phyloP scores from a whole-genome alignment of 2,888 invertebrate species.

The Galeopsomyia nigrocyanea region DNA sequence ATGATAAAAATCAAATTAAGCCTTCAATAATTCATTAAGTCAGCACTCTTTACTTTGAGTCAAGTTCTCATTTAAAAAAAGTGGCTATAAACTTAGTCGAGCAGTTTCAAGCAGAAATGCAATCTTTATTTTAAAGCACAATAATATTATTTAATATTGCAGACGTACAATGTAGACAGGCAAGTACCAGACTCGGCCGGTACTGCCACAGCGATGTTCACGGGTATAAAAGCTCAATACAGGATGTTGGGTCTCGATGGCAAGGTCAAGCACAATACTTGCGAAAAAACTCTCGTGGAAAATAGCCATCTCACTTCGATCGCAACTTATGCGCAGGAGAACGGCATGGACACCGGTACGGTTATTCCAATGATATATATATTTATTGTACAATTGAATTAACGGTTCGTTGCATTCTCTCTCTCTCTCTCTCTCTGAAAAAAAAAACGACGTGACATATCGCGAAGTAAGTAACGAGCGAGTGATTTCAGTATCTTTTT shows the following conservation, averaged over 20 bases:
- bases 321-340: conserved; percentile 74
- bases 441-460: conserved; percentile 1
- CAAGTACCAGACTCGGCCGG: conserved; percentile 81
- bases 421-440: no score
- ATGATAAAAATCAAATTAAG: no score
- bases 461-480: background rate
- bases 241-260: conserved; percentile 72
- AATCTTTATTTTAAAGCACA: conserved; percentile 12
- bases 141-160: background rate
- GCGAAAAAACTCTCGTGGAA: conserved; percentile 65
- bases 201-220: conserved; percentile 78
- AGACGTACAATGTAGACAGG: conserved; percentile 80
- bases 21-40: no score
- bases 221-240: conserved; percentile 75
- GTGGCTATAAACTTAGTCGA: no score
- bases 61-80: no score
- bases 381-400: background rate
- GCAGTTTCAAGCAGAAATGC: background rate
- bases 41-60: no score
- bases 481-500: conserved; percentile 1
- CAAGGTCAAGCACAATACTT: conserved; percentile 65
- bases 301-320: conserved; percentile 68
- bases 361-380: no score
- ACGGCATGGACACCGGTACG: conserved; percentile 73
- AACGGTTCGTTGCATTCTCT: conserved; percentile 1